A percentile compares a stretch with the other conserved stretches of the same genome.
Evolutionary conservation across 2,888 invertebrate species (phyloP).

Genomic region (Melipona bicolor): DNA sequence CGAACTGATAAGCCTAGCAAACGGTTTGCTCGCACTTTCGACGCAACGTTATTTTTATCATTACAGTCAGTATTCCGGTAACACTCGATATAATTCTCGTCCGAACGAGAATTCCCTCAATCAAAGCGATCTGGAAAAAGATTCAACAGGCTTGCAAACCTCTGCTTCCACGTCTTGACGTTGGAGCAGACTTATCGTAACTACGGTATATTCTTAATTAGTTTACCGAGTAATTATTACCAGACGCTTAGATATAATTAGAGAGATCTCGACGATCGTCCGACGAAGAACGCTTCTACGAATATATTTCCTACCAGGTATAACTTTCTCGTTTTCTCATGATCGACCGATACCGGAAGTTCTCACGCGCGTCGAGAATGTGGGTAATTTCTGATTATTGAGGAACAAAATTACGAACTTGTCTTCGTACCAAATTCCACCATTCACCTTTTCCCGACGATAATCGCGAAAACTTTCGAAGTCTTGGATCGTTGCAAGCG

Average conservation of each 20-base stretch:
- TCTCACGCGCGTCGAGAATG: not conserved
- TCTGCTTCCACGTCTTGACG: not conserved
- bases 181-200: no score
- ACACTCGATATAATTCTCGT: not conserved
- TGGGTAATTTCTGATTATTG: constrained; percentile 29
- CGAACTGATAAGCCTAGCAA: constrained; percentile 11
- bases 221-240: not conserved
- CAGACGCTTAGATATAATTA: constrained; percentile 6
- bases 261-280: constrained; percentile 26
- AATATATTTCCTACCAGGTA: constrained; percentile 17
- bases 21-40: constrained; percentile 22
- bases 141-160: not conserved
- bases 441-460: not conserved
- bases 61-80: not conserved
- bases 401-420: constrained; percentile 29
- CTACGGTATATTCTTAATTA: not conserved
- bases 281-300: constrained; percentile 14
- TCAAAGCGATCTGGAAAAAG: not conserved
- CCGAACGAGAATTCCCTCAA: not conserved
- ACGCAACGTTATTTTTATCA: constrained; percentile 9
- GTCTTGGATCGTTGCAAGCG: not conserved
- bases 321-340: constrained; percentile 55
- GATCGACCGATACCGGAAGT: constrained; percentile 51
- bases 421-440: not conserved
- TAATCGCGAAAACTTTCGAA: constrained; percentile 18